A percentile compares a stretch with the other conserved stretches of the same genome.
Evolutionary conservation across 2,113 vertebrate species (phyloP).

Genomic region (Colius striatus): DNA sequence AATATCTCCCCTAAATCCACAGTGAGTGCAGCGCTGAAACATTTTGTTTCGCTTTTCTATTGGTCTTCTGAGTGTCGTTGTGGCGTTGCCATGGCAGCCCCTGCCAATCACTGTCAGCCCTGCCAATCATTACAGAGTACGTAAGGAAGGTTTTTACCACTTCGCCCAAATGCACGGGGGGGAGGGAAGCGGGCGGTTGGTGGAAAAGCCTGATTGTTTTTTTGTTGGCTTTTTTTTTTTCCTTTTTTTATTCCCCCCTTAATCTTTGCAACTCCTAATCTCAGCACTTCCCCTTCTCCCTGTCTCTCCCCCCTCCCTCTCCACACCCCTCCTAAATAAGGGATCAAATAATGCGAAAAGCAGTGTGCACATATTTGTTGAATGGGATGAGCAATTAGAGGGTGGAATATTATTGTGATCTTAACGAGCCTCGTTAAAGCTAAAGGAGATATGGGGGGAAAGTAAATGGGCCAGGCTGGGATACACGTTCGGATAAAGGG

Average conservation of each 20-base stretch:
- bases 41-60: slow-evolving; percentile 99
- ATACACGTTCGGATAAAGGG: slow-evolving; percentile 83
- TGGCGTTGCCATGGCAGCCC: slow-evolving; percentile 97
- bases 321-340: slow-evolving; percentile 80
- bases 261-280: slow-evolving; percentile 88
- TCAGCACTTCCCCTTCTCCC: slow-evolving; percentile 85
- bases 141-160: slow-evolving; percentile 97
- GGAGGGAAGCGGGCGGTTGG: slow-evolving; percentile 66
- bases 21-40: slow-evolving; percentile 99
- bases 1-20: slow-evolving; percentile 99
- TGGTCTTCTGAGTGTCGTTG: slow-evolving; percentile 99
- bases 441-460: slow-evolving; percentile 84
- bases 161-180: slow-evolving; percentile 81
- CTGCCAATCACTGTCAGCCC: slow-evolving; percentile 99
- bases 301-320: slow-evolving; percentile 47
- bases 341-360: slow-evolving; percentile 87
- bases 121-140: slow-evolving; percentile 99
- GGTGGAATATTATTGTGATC: slow-evolving; percentile 91
- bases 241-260: slow-evolving; percentile 58
- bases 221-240: slow-evolving; percentile 74
- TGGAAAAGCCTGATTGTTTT: slow-evolving; percentile 61
- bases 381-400: slow-evolving; percentile 94
- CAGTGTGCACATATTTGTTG: slow-evolving; percentile 87
- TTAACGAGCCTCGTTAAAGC: slow-evolving; percentile 89
- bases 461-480: slow-evolving; percentile 85